Evolutionary conservation across 2,797 vertebrate genomes (phyloP).

Genomic region (Catamblyrhynchus diadema): DNA sequence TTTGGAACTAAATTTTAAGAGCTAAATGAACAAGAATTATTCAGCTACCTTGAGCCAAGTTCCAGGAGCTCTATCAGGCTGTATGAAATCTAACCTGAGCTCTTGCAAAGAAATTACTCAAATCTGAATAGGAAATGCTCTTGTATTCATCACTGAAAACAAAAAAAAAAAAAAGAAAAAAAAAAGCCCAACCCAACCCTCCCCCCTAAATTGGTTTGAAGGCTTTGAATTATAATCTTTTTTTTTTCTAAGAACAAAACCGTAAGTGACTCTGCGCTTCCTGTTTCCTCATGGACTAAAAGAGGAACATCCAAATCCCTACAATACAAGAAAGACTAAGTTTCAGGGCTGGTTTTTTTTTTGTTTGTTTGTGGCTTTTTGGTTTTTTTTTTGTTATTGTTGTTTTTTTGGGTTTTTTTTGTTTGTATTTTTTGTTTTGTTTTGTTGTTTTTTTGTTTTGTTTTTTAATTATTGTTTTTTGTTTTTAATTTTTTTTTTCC

Average conservation of each 20-base stretch:
- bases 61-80: not conserved
- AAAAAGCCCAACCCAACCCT: not conserved
- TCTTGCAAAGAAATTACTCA: not conserved
- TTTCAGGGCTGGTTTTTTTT: not conserved
- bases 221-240: not conserved
- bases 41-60: not conserved
- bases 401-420: too few species aligned
- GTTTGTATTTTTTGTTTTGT: too few species aligned
- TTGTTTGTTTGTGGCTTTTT: too few species aligned
- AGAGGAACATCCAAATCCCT: not conserved
- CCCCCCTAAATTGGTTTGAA: not conserved
- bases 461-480: not conserved
- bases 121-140: not conserved
- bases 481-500: not conserved
- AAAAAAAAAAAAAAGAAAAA: fast-evolving
- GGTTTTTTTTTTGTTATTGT: too few species aligned
- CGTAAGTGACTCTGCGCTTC: not conserved
- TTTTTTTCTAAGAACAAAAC: not conserved
- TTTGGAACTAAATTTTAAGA: not conserved
- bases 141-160: not conserved
- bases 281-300: not conserved
- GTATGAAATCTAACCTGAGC: not conserved
- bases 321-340: not conserved
- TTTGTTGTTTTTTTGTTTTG: too few species aligned
- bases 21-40: not conserved